Evolutionary conservation across 1,140 invertebrate species (phyloP).

Genomic region (Theocolax elegans): DNA sequence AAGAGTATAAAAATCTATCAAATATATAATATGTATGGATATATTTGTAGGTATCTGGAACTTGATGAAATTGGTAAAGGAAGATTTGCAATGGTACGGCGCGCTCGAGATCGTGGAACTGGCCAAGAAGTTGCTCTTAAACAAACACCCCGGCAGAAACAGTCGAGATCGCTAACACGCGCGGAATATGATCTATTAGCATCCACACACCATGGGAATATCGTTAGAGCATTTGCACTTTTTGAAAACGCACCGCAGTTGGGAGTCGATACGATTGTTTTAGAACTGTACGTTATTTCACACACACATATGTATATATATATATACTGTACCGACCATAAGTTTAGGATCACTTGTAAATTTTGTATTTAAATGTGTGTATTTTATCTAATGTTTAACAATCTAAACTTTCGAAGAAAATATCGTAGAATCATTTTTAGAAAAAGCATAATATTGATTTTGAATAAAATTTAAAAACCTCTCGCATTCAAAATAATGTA

Average conservation of each 20-base stretch:
- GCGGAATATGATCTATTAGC: constrained; percentile 77
- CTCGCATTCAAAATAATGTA: too few species aligned
- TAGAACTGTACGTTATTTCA: constrained; percentile 78
- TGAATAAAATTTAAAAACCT: too few species aligned
- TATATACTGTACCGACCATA: too few species aligned
- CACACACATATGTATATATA: too few species aligned
- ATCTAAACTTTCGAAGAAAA: too few species aligned
- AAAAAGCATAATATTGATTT: too few species aligned
- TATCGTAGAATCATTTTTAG: too few species aligned
- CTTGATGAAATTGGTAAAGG: constrained; percentile 79
- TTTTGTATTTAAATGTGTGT: too few species aligned
- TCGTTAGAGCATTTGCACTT: constrained; percentile 77
- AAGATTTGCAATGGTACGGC: constrained; percentile 72
- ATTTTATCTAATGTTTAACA: too few species aligned
- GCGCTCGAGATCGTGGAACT: constrained; percentile 76
- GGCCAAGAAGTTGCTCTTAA: constrained; percentile 82
- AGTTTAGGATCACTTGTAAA: too few species aligned
- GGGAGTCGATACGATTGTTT: constrained; percentile 78
- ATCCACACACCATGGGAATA: constrained; percentile 75
- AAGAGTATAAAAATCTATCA: too few species aligned
- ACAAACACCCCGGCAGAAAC: constrained; percentile 74
- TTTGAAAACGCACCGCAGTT: constrained; percentile 79
- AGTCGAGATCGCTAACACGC: constrained; percentile 69
- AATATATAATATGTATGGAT: too few species aligned
- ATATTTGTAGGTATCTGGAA: constrained; percentile 74